Percentiles rank a stretch among this genome's conserved stretches.
These are phyloP conservation scores for Carassius carassius DNA, from an alignment of 2,113 vertebrate species.

Conservation along the genomic window DNA sequence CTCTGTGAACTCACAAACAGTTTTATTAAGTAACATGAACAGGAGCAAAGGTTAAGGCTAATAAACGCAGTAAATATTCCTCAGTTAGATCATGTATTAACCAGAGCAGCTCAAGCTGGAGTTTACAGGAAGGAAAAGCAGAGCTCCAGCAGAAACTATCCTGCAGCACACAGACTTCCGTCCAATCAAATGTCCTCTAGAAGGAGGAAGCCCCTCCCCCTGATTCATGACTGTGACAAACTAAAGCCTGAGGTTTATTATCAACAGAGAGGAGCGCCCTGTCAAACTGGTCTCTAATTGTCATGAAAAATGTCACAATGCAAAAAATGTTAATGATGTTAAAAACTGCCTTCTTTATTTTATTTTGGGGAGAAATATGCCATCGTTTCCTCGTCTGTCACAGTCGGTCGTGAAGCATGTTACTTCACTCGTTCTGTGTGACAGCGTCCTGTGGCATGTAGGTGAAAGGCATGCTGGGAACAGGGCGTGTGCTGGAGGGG, in stretches of 20 bases:
- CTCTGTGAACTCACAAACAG: too few species aligned
- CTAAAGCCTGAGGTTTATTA: not conserved
- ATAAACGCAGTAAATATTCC: too few species aligned
- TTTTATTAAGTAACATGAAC: too few species aligned
- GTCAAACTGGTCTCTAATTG: not conserved
- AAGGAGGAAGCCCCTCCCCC: not conserved
- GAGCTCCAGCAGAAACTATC: too few species aligned
- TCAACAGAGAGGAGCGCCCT: not conserved
- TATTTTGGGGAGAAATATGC: not conserved
- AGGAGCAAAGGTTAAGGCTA: too few species aligned
- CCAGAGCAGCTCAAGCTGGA: too few species aligned
- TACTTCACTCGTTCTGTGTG: constrained; percentile 18
- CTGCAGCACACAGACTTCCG: too few species aligned
- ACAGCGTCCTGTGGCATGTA: constrained; percentile 37
- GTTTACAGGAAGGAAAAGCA: too few species aligned
- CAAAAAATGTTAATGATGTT: not conserved
- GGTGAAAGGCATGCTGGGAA: constrained; percentile 47
- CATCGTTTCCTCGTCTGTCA: not conserved
- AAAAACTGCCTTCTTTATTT: not conserved
- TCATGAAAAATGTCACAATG: not conserved
- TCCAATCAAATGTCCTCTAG: not conserved
- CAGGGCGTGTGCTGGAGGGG: constrained; percentile 50
- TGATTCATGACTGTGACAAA: not conserved
- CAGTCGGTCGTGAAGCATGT: not conserved
- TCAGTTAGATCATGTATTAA: too few species aligned